Evolutionary conservation across 1,140 invertebrate species (phyloP).

Genomic region (Drosophila pectinifera): DNA sequence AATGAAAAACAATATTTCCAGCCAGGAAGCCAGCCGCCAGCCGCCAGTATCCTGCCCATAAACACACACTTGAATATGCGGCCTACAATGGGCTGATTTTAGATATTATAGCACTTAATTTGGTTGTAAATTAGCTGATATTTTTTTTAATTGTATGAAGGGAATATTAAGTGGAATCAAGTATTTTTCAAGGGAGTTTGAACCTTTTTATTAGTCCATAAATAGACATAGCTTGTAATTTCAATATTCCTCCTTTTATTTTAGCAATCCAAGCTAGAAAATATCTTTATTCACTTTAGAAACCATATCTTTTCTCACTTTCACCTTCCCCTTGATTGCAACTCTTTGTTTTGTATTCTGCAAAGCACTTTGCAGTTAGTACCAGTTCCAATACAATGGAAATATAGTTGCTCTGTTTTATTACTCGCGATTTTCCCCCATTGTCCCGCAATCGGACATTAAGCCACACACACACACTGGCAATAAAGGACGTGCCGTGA

Average conservation of each 20-base stretch:
- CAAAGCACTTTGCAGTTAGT: background rate
- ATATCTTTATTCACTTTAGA: background rate
- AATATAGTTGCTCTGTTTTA: conserved; percentile 28
- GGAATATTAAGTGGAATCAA: no score
- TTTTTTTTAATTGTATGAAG: no score
- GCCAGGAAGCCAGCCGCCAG: conserved; percentile 13
- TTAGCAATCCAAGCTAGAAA: no score
- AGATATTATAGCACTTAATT: conserved; percentile 1
- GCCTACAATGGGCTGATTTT: conserved; percentile 40
- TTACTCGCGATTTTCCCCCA: conserved; percentile 23
- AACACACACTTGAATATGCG: conserved; percentile 21
- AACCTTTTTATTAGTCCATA: no score
- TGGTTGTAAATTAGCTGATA: background rate
- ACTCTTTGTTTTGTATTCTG: conserved; percentile 5
- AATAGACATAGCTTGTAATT: no score
- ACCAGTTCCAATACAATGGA: background rate
- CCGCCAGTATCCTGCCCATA: conserved; percentile 17
- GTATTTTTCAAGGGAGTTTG: no score
- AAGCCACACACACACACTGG: conserved; percentile 16
- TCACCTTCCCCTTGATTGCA: no score
- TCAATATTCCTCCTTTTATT: no score
- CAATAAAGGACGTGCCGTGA: conserved; percentile 20
- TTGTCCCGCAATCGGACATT: conserved; percentile 31
- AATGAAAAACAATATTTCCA: conserved; percentile 77
- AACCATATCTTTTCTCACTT: background rate